phyloP scores from a whole-genome alignment of 2,113 vertebrate species.

The Tragulus kanchil region DNA sequence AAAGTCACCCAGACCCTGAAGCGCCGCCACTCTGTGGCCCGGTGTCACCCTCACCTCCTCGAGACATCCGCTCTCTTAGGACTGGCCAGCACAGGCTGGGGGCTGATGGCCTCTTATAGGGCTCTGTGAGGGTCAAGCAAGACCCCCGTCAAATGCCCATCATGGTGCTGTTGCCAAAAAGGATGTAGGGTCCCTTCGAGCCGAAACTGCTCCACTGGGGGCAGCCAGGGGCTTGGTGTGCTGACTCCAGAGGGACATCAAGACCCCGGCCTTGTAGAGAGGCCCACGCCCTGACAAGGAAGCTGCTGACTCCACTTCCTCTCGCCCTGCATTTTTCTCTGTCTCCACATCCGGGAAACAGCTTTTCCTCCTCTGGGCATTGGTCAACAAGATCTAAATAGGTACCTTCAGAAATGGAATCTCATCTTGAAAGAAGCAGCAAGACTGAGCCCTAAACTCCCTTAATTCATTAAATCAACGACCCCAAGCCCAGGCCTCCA shows the following conservation, averaged over 20 bases:
- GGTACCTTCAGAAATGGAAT: background rate
- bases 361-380: background rate
- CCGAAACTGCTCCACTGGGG: background rate
- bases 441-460: background rate
- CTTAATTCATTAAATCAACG: background rate
- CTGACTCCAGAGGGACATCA: background rate
- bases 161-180: background rate
- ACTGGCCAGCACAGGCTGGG: background rate
- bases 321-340: background rate
- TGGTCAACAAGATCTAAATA: background rate
- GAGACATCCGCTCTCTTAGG: background rate
- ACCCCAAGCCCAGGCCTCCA: background rate
- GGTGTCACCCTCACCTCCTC: background rate
- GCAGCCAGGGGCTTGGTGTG: rapidly evolving
- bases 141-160: background rate
- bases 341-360: background rate
- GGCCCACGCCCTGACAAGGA: rapidly evolving
- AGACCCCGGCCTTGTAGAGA: background rate
- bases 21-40: background rate
- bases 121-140: background rate
- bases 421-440: background rate
- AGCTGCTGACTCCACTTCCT: background rate
- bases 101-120: background rate
- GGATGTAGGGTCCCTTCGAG: background rate
- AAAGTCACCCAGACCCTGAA: background rate